These are phyloP conservation scores for Drosophila cracens DNA, from an alignment of 2,888 invertebrate genomes.

Conservation along the genomic window DNA sequence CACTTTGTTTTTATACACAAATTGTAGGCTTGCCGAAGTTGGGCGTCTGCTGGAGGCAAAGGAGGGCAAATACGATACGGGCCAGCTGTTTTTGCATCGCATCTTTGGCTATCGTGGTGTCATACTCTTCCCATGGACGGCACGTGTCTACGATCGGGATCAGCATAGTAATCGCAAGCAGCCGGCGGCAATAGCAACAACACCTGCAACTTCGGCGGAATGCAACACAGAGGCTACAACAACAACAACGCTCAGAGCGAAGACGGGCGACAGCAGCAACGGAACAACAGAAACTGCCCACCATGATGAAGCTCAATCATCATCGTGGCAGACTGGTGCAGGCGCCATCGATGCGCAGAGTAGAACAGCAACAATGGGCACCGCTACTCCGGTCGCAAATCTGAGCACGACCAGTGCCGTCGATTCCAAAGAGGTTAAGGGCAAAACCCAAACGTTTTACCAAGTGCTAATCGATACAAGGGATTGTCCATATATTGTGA, in stretches of 20 bases:
- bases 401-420: constrained; percentile 32
- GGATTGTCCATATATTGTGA: constrained; percentile 95
- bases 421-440: constrained; percentile 92
- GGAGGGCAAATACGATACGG: constrained; percentile 97
- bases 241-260: constrained; percentile 47
- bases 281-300: constrained; percentile 29
- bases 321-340: constrained; percentile 33
- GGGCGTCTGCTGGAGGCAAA: constrained; percentile 95
- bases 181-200: constrained; percentile 31
- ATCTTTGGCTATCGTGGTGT: constrained; percentile 99
- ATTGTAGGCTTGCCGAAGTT: constrained; percentile 94
- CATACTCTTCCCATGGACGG: constrained; percentile 98
- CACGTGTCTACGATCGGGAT: constrained; percentile 97
- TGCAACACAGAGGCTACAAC: constrained; percentile 59
- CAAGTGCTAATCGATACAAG: constrained; percentile 98
- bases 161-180: constrained; percentile 87
- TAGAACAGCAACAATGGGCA: constrained; percentile 35
- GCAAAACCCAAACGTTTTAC: constrained; percentile 97
- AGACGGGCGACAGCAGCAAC: constrained; percentile 19
- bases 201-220: constrained; percentile 30
- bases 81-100: constrained; percentile 97
- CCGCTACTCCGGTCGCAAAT: constrained; percentile 33
- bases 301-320: constrained; percentile 16
- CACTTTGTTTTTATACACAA: neutral
- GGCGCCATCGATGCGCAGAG: constrained; percentile 19